These are phyloP conservation scores for Sebastes oblongus DNA, from an alignment of 2,797 vertebrate species.

Conservation along the genomic window DNA sequence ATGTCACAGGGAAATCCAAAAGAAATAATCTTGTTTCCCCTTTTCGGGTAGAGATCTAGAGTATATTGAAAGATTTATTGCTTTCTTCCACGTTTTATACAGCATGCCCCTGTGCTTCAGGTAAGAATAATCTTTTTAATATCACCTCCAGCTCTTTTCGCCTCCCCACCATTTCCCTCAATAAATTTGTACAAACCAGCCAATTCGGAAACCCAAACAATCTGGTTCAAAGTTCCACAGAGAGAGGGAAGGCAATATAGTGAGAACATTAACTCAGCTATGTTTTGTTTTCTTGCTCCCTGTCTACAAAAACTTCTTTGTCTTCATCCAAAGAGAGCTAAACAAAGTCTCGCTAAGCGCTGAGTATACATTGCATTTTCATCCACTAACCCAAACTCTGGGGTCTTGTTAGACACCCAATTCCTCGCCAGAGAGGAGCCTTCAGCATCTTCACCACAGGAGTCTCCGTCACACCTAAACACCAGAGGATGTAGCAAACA, in stretches of 20 bases:
- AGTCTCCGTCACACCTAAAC: slow-evolving; percentile 50
- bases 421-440: slow-evolving; percentile 57
- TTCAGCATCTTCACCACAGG: slow-evolving; percentile 35
- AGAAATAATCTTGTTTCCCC: background rate
- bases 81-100: slow-evolving; percentile 10
- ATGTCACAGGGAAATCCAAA: slow-evolving; percentile 14
- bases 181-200: slow-evolving; percentile 50
- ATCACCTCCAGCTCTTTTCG: slow-evolving; percentile 25
- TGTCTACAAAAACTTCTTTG: background rate
- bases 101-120: slow-evolving; percentile 8
- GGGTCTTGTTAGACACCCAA: slow-evolving; percentile 72
- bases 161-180: slow-evolving; percentile 33
- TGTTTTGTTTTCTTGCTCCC: background rate
- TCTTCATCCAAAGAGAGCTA: background rate
- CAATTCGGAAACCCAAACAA: slow-evolving; percentile 48
- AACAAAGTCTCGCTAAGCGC: slow-evolving; percentile 15
- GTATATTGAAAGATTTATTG: slow-evolving; percentile 33
- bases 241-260: slow-evolving; percentile 13
- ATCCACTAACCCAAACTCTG: slow-evolving; percentile 63
- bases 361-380: slow-evolving; percentile 48
- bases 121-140: slow-evolving; percentile 55
- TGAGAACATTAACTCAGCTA: slow-evolving; percentile 23
- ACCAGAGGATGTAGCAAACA: slow-evolving; percentile 40
- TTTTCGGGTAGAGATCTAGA: background rate
- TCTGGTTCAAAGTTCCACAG: slow-evolving; percentile 27